Evolutionary conservation across 2,888 invertebrate genomes (phyloP), one percentile per base, ranked within the genome.

Genomic region (Unio delphinus): DNA sequence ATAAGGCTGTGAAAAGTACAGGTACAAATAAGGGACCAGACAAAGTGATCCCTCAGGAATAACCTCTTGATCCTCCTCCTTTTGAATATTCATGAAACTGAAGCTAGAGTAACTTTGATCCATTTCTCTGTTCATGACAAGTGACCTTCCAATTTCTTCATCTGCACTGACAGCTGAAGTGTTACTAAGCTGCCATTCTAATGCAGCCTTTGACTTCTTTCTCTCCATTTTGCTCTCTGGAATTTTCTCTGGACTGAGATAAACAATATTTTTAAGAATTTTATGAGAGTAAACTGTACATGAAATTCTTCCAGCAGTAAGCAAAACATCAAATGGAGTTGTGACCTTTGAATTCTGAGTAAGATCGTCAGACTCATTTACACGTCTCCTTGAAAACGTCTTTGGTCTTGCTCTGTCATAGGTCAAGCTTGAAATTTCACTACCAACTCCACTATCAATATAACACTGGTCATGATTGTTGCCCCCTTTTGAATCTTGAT

Each of bases 251-350:
- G 68, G 30, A 45, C 69, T 68, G 15, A 67, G 30, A 57, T 68
- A 70, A 15, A 70, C 61, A 23, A 72, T 71, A 7, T 26, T 62
- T n/a, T 71, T 70, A n/a, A 64, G 60, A 18, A 71, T 66, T 56
- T 62, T 61, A 69, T 87, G 85, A 72, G 92, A 90, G 78, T 93
- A 93, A 26, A 93, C 81, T 26, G 91, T 90, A 34, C 92, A 86
- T 1, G 91, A 91, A 34, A 93, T 91, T 84, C 92, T 92, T 15
- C 93, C 92, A 34, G 92, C 93, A n/a, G 93, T 93, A 20, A 94
- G 84, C 61, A 93, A 87, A 56, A 93, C 86, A 83, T 93, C 93
- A 67, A 92, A 86, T 1, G 93, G 92, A 34, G 91, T 80, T 61
- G 72, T 60, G 30, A 69, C 62, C 65, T 72, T 66, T 62, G 75